Evolutionary conservation across 2,797 vertebrate species (phyloP).

Genomic region (Phoxinus dragarum): DNA sequence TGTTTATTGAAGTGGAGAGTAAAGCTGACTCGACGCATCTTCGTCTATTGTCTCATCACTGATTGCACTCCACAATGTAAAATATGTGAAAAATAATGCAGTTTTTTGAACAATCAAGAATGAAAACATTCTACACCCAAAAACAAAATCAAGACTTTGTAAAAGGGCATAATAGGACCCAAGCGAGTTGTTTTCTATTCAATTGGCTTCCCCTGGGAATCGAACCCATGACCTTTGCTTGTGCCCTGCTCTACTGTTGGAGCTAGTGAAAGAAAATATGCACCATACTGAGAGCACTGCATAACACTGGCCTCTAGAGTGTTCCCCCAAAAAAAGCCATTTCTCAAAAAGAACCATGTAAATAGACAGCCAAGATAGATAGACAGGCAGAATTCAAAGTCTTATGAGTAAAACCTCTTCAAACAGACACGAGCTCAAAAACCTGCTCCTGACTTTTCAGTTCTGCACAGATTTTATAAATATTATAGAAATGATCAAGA

Average conservation of each 20-base stretch:
- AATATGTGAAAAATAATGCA: too few species aligned
- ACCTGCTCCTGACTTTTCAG: not conserved
- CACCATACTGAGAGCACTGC: not conserved
- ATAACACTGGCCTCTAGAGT: not conserved
- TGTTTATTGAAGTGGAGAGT: too few species aligned
- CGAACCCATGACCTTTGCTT: not conserved
- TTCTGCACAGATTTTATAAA: not conserved
- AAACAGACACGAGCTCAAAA: not conserved
- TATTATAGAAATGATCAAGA: not conserved
- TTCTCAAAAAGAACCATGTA: not conserved
- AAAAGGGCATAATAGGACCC: too few species aligned
- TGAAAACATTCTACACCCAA: too few species aligned
- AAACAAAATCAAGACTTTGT: too few species aligned
- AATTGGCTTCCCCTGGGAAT: not conserved
- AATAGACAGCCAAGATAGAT: not conserved
- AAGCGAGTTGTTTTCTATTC: not conserved
- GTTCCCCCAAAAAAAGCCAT: not conserved
- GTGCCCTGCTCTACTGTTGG: not conserved
- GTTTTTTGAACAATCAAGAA: too few species aligned
- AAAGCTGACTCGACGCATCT: too few species aligned
- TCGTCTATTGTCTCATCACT: too few species aligned
- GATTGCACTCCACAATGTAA: too few species aligned
- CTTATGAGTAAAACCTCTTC: not conserved
- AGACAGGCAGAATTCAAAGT: not conserved
- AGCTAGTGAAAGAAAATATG: not conserved